Base-by-base conservation (phyloP, 2,888 invertebrate species). In the Linnaemya tessellans region DNA sequence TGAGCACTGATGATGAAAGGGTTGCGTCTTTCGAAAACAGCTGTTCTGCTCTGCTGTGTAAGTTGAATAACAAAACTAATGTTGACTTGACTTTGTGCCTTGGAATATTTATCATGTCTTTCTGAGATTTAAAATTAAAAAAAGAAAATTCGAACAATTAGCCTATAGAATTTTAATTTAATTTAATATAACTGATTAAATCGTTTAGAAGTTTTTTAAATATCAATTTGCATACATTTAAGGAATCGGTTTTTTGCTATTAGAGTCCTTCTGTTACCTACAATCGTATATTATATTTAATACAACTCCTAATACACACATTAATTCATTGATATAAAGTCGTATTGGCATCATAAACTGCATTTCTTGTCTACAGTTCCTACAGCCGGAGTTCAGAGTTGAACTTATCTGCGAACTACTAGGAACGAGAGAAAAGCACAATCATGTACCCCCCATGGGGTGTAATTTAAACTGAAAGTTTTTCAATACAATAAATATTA, bases 381-480 rank as follows among this genome's bases (percentile, higher is more conserved):
- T 41, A 49, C 46, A 51, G 2, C 22, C 8, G 67, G 71, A 70
- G 85, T 85, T 85, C 85, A 85, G 75, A 85, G 85, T 82, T 82
- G 82, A 85, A 75, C 74, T 70, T 74, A 38, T 70, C 78, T 68
- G 58, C 54, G 68, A 79, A 79, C 74, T 75, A 75, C 77, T 58
- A 68, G 49, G 35, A 80, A 54, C n/a, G n/a, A 67, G 30, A 38
- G n/a, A 71, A 75, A 70, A 35, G 20, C n/a, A 71, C 60, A 71
- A 80, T 78, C 81, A 78, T 78, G 58, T 80, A 73, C 86, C 86
- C 80, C 86, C 86, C 86, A 86, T 84, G 84, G 85, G 84, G 73
- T 84, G 81, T 20, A 70, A 58, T 43, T 75, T 67, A 60, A 85
- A 65, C 18, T 43, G 41, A 64, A 75, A 80, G 18, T 9, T n/a